A percentile compares a stretch with the other conserved stretches of the same genome.
Evolutionary conservation across 2,888 invertebrate genomes (phyloP).

Genomic region (Desoria tigrina): DNA sequence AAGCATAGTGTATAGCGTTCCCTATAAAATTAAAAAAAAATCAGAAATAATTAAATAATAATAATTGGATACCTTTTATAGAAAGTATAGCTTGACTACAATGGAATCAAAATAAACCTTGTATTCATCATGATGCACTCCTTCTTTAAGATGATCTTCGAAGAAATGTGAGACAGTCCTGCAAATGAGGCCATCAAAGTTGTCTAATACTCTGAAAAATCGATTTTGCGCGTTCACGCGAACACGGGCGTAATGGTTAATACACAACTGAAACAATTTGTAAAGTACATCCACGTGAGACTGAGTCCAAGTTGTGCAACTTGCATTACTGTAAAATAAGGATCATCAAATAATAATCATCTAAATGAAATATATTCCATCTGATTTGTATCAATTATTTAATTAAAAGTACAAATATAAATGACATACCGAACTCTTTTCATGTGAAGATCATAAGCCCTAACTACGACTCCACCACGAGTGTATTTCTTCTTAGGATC

Average conservation of each 20-base stretch:
- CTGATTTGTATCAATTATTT: no score
- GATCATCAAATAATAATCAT: neutral
- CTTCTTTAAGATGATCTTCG: slow-evolving; percentile 47
- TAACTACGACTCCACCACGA: slow-evolving; percentile 39
- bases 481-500: slow-evolving; percentile 50
- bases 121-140: slow-evolving; percentile 53
- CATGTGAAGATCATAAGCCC: slow-evolving; percentile 43
- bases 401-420: neutral
- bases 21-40: slow-evolving; percentile 21
- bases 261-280: slow-evolving; percentile 47
- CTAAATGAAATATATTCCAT: neutral
- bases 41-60: neutral
- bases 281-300: slow-evolving; percentile 48
- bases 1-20: slow-evolving; percentile 68
- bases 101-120: slow-evolving; percentile 36
- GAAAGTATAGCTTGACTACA: neutral
- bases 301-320: slow-evolving; percentile 49
- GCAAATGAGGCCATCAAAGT: slow-evolving; percentile 46
- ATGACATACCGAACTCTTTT: slow-evolving; percentile 40
- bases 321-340: slow-evolving; percentile 37
- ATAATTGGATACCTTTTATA: neutral
- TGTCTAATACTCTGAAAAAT: slow-evolving; percentile 50
- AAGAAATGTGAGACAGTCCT: slow-evolving; percentile 44
- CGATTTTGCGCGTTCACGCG: slow-evolving; percentile 48
- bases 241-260: slow-evolving; percentile 51